Base-by-base conservation (phyloP, 2,113 vertebrate species). In the Neoarius graeffei region DNA sequence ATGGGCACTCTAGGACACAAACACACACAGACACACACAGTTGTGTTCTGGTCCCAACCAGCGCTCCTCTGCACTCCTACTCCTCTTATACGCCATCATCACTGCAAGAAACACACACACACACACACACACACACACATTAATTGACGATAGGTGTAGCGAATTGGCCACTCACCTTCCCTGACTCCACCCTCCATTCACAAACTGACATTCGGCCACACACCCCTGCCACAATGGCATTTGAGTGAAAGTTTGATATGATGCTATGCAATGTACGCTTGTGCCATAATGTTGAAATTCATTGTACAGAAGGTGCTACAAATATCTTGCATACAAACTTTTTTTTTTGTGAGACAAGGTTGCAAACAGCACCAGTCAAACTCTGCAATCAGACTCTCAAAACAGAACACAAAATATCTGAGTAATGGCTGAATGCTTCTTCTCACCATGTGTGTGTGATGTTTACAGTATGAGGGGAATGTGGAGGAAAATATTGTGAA, bases 401-500 rank as follows among this genome's bases (percentile, higher is more conserved):
- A 23, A 9, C 42, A 76, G 67, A 71, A 7, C 15, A 73, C 7
- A 19, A 27, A 17, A 25, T n/a, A 56, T n/a, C 50, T 54, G 5
- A 74, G 2, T 10, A 23, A 35, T 30, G 56, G 17, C 11, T 23
- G 20, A 11, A 76, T 5, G 10, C 42, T 25, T 77, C 56, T 30
- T 81, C 57, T 82, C 7, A 60, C 8, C 7, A 8, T 56, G 9
- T 74, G 59, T 77, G 25, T 80, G 15, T 11, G 35, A 27, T 57
- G n/a, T 52, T 19, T 88, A 54, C 25, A 99, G 98, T 96, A 96
- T 66, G 97, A 96, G 92, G 95, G 93, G 10, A 93, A 82, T 0
- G 80, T 99, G 87, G 92, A 95, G 90, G 98, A 99, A 95, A 99
- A 99, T 92, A 95, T 35, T 35, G 35, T 35, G 35, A 35, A 35